phyloP scores from a whole-genome alignment of 2,888 invertebrate genomes.

The Zhuqinia jingwanae region DNA sequence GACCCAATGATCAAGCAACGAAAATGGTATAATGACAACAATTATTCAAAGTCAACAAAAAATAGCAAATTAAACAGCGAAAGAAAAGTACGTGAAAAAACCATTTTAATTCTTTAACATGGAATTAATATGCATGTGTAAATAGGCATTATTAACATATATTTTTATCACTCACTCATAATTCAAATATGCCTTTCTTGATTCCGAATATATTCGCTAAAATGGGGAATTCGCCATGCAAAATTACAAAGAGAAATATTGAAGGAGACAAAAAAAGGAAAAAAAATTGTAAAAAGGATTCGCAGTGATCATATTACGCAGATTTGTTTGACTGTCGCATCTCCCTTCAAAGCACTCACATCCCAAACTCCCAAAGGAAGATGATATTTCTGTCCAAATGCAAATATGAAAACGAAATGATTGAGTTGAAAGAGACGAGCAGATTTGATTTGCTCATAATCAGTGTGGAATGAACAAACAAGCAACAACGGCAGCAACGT shows the following conservation, averaged over 20 bases:
- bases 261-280: not conserved
- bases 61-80: not conserved
- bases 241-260: no score
- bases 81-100: not conserved
- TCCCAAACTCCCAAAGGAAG: no score
- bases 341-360: no score
- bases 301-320: not conserved
- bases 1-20: slow-evolving; percentile 15
- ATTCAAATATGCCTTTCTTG: not conserved
- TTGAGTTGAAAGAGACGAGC: not conserved
- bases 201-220: not conserved
- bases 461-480: not conserved
- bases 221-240: slow-evolving; percentile 2
- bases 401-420: not conserved
- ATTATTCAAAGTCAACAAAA: slow-evolving; percentile 4
- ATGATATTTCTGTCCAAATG: not conserved
- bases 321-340: not conserved
- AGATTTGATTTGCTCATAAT: not conserved
- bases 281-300: not conserved
- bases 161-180: not conserved
- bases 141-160: not conserved
- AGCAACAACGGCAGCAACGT: no score
- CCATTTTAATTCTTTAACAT: not conserved
- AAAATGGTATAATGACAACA: slow-evolving; percentile 31
- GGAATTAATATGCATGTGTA: slow-evolving; percentile 2